Base-by-base conservation (phyloP, 1,140 invertebrate species). In the Eumaeus atala region DNA sequence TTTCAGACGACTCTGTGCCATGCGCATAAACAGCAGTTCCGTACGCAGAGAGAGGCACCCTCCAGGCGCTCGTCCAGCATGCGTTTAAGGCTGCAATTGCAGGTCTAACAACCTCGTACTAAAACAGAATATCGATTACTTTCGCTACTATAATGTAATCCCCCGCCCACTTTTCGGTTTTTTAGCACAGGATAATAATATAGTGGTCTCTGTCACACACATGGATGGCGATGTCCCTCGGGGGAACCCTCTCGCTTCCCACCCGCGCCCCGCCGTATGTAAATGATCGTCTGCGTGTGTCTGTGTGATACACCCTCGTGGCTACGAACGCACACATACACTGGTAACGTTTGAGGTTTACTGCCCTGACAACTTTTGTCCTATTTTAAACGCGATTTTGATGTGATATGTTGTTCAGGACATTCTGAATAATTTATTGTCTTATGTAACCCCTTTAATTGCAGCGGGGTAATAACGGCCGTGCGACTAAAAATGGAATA, bases 61-160 rank as follows among this genome's bases (percentile, higher is more conserved):
- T 69, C 65, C 61, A 54, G 48, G 47, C 37, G 54, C 56, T 59
- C 67, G 28, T n/a, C 34, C 51, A 53, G 38, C 51, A 72, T 72
- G 70, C 70, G 70, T 78, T 79, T 77, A 79, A 77, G 75, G 72
- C 74, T 84, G 81, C 83, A 83, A 62, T 74, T 74, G 65, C 80
- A 80, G 74, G 70, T 78, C 76, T 77, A 75, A 79, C 77, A 80
- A 74, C 74, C 74, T 70, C 73, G 72, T 83, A 86, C 83, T 84
- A 82, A 81, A 84, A 77, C 78, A 75, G 82, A 86, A 85, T 90
- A 90, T 90, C 89, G 89, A 90, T 90, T 90, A 89, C 89, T 90
- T 89, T 89, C 87, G 84, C 88, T 89, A 85, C 82, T 87, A 83
- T 87, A 85, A 86, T 79, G 77, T 87, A 87, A 87, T 87, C 84